Evolutionary conservation across 2,113 vertebrate genomes (phyloP).

Genomic region (Atlantisia rogersi): DNA sequence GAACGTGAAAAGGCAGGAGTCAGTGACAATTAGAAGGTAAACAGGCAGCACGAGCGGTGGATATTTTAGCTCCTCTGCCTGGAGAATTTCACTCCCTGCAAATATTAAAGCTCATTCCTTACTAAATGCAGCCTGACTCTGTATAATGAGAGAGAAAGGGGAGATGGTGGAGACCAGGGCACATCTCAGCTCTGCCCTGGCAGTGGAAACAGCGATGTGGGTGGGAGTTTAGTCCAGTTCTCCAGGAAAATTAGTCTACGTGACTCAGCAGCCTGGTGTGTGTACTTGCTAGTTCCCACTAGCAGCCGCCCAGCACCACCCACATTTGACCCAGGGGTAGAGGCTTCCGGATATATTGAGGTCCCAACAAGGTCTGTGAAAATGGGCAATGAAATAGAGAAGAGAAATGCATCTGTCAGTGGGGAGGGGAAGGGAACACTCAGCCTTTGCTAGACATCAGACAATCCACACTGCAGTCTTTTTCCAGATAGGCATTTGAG

Average conservation of each 20-base stretch:
- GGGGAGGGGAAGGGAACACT: not conserved
- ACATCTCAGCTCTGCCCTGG: not conserved
- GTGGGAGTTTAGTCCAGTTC: not conserved
- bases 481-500: not conserved
- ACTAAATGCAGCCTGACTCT: not conserved
- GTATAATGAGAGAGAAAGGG: not conserved
- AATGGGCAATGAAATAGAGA: not conserved
- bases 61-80: not conserved
- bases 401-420: not conserved
- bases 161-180: not conserved
- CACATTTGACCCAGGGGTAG: not conserved
- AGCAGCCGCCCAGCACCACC: conserved; percentile 27
- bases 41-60: not conserved
- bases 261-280: not conserved
- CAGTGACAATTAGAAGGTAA: conserved; percentile 21
- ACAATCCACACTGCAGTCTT: not conserved
- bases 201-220: not conserved
- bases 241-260: not conserved
- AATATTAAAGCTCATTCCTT: not conserved
- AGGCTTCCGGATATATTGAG: not conserved
- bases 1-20: not conserved
- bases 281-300: not conserved
- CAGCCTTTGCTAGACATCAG: not conserved
- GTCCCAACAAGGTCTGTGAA: not conserved
- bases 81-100: not conserved